A percentile compares a stretch with the other conserved stretches of the same genome.
Conservation (phyloP, 2,888 invertebrate genomes). For the Drosophila nigricruria region DNA sequence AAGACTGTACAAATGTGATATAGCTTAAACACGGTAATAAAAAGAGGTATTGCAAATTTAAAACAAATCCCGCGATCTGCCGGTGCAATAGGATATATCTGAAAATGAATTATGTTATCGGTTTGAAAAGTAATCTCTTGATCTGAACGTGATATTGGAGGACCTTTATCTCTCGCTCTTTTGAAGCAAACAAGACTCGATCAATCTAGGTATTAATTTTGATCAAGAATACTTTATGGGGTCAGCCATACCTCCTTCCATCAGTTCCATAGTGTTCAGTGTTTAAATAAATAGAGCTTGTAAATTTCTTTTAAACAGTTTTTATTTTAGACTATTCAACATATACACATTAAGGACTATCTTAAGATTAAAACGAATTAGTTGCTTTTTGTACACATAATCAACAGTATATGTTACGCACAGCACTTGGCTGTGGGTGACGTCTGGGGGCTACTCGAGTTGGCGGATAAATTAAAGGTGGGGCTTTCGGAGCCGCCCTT, state of each 20-base stretch:
- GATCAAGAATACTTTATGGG: too few relatives aligned
- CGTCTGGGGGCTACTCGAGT: slow-evolving; percentile 65
- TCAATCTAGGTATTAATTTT: too few relatives aligned
- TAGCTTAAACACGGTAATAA: too few relatives aligned
- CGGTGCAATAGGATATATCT: too few relatives aligned
- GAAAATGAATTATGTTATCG: too few relatives aligned
- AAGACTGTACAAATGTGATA: too few relatives aligned
- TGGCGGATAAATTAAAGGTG: slow-evolving; percentile 75
- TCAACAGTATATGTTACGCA: slow-evolving; percentile 38
- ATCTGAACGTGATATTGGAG: neutral
- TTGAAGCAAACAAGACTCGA: neutral
- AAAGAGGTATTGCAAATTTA: too few relatives aligned
- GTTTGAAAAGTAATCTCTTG: too few relatives aligned
- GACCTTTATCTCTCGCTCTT: neutral
- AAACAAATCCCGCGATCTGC: too few relatives aligned
- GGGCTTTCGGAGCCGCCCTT: slow-evolving; percentile 91
- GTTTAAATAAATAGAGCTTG: neutral
- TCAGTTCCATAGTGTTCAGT: neutral
- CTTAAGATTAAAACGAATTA: slow-evolving; percentile 11
- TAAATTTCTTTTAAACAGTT: neutral
- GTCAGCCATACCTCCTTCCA: too few relatives aligned
- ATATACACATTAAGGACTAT: slow-evolving; percentile 17
- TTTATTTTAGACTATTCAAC: slow-evolving; percentile 28
- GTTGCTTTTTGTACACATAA: slow-evolving; percentile 47
- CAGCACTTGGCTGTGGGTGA: slow-evolving; percentile 47